phyloP scores from a whole-genome alignment of 2,113 vertebrate species.

The Acrocephalus kingi region DNA sequence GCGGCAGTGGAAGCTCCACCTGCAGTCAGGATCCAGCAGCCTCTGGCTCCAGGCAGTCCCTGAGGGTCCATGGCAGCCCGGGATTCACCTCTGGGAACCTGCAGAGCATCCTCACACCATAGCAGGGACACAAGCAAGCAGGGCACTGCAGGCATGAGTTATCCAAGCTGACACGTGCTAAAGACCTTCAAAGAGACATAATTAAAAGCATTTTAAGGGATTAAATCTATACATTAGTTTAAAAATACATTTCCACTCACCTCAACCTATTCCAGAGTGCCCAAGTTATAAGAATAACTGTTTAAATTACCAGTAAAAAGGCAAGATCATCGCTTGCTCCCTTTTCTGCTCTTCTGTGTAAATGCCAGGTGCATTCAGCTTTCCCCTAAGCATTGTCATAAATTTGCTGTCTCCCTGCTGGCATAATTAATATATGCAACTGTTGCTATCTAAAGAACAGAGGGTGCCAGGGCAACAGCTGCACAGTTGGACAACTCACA shows the following conservation, averaged over 20 bases:
- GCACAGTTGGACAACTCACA: background rate
- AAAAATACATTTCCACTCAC: background rate
- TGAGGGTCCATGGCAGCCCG: background rate
- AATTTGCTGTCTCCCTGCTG: background rate
- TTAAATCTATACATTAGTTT: background rate
- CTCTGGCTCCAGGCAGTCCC: background rate
- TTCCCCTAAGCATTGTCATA: background rate
- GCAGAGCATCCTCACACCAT: background rate
- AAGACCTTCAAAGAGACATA: background rate
- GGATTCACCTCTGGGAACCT: background rate
- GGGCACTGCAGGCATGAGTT: background rate
- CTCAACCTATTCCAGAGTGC: background rate
- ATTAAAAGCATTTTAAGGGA: background rate
- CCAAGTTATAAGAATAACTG: background rate
- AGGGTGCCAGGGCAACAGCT: background rate
- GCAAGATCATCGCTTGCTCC: background rate
- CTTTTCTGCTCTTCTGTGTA: constrained; percentile 1
- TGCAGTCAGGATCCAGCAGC: constrained; percentile 22
- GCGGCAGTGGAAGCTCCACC: background rate
- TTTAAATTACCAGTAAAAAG: background rate
- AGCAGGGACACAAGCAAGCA: background rate
- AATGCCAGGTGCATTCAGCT: background rate
- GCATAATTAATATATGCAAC: constrained; percentile 18
- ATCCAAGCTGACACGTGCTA: background rate
- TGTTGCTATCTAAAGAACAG: constrained; percentile 16